Evolutionary conservation across 2,113 vertebrate genomes (phyloP).

Genomic region (Myanophis thanlyinensis): DNA sequence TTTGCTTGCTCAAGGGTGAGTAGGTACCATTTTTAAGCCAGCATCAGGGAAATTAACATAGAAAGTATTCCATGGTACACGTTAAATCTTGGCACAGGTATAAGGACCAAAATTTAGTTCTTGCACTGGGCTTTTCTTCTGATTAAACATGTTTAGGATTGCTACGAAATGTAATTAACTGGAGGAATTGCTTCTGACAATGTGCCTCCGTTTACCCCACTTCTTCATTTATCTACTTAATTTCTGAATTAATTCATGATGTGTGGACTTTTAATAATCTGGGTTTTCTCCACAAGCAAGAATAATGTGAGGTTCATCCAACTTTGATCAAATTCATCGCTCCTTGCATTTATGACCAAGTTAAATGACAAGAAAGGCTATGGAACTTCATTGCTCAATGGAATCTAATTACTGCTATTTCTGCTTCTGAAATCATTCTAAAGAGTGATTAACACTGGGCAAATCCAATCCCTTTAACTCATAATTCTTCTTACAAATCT

Average conservation of each 20-base stretch:
- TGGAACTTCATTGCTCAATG: neutral
- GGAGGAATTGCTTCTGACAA: neutral
- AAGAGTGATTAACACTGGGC: neutral
- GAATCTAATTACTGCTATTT: neutral
- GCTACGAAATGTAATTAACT: neutral
- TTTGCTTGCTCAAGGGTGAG: neutral
- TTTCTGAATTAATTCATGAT: neutral
- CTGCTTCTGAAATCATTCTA: neutral
- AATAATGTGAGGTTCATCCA: neutral
- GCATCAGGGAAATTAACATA: neutral
- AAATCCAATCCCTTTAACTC: neutral
- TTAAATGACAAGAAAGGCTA: neutral
- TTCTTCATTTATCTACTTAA: neutral
- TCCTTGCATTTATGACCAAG: neutral
- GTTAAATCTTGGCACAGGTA: neutral
- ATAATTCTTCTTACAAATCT: neutral
- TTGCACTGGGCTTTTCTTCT: neutral
- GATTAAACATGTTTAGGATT: neutral
- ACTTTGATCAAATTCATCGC: neutral
- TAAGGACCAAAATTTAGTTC: neutral
- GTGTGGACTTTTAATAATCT: neutral
- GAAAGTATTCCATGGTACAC: neutral
- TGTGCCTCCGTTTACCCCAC: neutral
- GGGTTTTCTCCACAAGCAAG: neutral
- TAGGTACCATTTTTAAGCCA: neutral